Evolutionary conservation across 2,113 vertebrate genomes (phyloP), one percentile per base, ranked within the genome.

Genomic region (Phocoena phocoena): DNA sequence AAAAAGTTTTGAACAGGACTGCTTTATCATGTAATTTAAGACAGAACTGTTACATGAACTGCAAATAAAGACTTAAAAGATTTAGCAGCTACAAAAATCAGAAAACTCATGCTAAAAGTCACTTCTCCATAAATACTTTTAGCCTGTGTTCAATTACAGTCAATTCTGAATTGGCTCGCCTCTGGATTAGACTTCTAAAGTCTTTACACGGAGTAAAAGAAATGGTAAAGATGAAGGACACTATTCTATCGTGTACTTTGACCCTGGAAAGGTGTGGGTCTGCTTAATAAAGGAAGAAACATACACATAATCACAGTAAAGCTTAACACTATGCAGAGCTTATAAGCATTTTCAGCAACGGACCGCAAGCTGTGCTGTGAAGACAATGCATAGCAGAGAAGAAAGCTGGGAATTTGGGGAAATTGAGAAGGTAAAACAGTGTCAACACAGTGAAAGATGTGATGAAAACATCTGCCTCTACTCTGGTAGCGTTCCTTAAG

Each of bases 21-120:
- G 97, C 98, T 98, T 98, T 98, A 98, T 98, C 98, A 98, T 98
- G 98, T 98, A 98, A 98, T 98, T 98, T 98, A 98, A 98, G 97
- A 98, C 97, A 96, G 90, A 97, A 98, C 95, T 98, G 92, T 98
- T 98, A 99, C 97, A 99, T 98, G 93, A 98, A 99, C 83, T 98
- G 98, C 97, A 98, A 97, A 98, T 98, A 93, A 98, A 97, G 92
- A 97, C 96, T 95, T 98, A 94, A 88, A 98, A 96, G 97, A 98
- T 97, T 98, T 92, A 88, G 98, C 98, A 98, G 95, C 98, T 98
- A 98, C 97, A 98, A 98, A 98, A 97, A 98, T 91, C 96, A 97
- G 97, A 83, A 97, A 98, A 97, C 94, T 96, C 97, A 98, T 95
- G 98, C 98, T 98, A 94, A 97, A 98, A 98, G 96, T 98, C 98